These are phyloP conservation scores for Samia ricini DNA, from an alignment of 1,140 invertebrate genomes.

Conservation along the genomic window DNA sequence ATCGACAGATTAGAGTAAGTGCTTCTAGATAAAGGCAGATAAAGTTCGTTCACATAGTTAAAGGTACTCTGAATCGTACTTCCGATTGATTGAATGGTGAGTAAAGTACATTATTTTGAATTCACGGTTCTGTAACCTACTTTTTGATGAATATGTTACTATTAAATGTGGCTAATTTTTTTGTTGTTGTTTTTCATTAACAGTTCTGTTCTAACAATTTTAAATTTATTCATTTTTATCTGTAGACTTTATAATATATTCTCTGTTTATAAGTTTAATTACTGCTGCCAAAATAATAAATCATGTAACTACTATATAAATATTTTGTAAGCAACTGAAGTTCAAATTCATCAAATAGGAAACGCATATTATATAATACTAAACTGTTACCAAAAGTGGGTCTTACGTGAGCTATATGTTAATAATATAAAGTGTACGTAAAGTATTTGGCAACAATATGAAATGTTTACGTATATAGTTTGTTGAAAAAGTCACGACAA, in stretches of 20 bases:
- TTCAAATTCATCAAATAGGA: neutral
- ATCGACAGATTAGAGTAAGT: constrained; percentile 42
- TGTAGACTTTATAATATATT: no score
- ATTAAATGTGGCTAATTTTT: neutral
- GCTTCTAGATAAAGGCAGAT: constrained; percentile 35
- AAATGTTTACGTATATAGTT: constrained; percentile 50
- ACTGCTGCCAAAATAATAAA: no score
- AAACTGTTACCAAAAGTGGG: constrained; percentile 10
- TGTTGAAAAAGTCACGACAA: constrained; percentile 55
- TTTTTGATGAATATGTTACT: neutral
- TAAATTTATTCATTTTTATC: no score
- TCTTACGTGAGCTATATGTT: constrained; percentile 18
- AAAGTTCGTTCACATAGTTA: constrained; percentile 38
- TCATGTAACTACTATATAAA: no score
- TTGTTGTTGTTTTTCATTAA: neutral
- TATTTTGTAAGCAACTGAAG: neutral
- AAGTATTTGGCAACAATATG: constrained; percentile 44
- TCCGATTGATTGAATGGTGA: constrained; percentile 16
- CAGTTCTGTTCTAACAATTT: no score
- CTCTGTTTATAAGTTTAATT: no score
- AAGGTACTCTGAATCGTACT: constrained; percentile 23
- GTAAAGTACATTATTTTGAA: neutral
- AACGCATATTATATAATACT: constrained; percentile 2
- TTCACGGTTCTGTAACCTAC: neutral
- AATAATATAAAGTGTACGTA: constrained; percentile 29